Base-by-base conservation (phyloP, 2,797 vertebrate species). In the Chaunax sp. region DNA sequence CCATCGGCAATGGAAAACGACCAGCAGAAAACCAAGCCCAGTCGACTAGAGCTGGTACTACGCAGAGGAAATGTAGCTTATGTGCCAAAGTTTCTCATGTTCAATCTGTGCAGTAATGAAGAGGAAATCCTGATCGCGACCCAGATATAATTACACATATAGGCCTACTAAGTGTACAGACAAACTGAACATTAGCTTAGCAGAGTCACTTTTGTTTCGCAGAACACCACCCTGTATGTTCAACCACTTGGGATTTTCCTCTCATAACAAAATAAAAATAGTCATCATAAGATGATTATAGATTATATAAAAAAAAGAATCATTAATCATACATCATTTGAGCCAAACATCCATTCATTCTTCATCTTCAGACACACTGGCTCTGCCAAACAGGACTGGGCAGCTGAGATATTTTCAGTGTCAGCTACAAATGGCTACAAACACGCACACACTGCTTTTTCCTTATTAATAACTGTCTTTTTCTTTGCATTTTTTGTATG, bases 331-430 rank as follows among this genome's bases (percentile, higher is more conserved):
- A n/a, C n/a, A n/a, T n/a, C n/a, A n/a, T n/a, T n/a, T n/a, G n/a
- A n/a, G n/a, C n/a, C n/a, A 15, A 5, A 40, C 38, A 40, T 40
- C 14, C 15, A 16, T 40, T 40, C 2, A 40, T 40, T 18, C 38
- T 16, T 40, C 38, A 18, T 2, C 38, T 18, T 16, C n/a, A 8
- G 22, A 23, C 50, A 50, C 30, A 46, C 5, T 30, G 28, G 28
- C 5, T 9, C 5, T 30, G 28, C n/a, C n/a, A n/a, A n/a, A n/a
- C 28, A 72, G 35, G 61, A 53, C 12, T 4, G 3, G 57, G 44
- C 78, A 80, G 70, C 82, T 58, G 35, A 14, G 40, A 58, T 8
- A 40, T 53, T 55, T 78, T 80, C 56, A 58, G 22, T 69, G 67
- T 80, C 76, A 56, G 47, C 51, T 60, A 26, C 26, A 10, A 69